These are phyloP conservation scores for Pollenia amentaria DNA, from an alignment of 2,888 invertebrate genomes.

Conservation along the genomic window DNA sequence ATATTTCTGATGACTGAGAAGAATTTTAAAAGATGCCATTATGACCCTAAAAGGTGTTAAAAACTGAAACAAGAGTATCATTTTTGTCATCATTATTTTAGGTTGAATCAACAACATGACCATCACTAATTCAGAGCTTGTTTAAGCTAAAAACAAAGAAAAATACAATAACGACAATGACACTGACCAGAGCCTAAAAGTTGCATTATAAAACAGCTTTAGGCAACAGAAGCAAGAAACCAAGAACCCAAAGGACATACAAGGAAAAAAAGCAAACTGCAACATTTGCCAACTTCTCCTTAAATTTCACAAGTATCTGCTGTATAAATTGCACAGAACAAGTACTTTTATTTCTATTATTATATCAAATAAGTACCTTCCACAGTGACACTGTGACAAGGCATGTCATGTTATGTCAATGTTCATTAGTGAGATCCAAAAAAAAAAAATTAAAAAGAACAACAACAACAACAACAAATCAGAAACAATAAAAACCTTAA, in stretches of 20 bases:
- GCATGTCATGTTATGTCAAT: conserved; percentile 68
- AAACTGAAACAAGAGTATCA: neutral
- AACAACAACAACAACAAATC: conserved; percentile 5
- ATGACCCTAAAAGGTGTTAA: conserved; percentile 37
- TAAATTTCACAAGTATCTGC: conserved; percentile 8
- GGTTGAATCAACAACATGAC: conserved; percentile 10
- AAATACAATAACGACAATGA: neutral
- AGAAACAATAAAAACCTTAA: neutral
- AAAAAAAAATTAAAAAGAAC: conserved; percentile 10
- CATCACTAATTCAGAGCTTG: neutral
- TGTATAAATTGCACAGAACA: neutral
- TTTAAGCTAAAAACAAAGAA: no score
- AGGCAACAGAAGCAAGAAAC: neutral
- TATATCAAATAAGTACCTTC: conserved; percentile 34
- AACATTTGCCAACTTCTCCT: conserved; percentile 1
- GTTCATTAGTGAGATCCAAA: conserved; percentile 55
- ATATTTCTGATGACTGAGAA: neutral
- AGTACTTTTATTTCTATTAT: neutral
- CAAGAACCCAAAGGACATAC: neutral
- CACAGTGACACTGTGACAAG: conserved; percentile 47
- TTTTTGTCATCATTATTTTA: neutral
- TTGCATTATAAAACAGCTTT: neutral
- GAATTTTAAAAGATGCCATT: conserved; percentile 6
- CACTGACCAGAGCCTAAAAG: neutral
- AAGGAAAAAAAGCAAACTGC: conserved; percentile 2